Conservation (phyloP, 64 coral and sea anemone species). For the Porites australiensis region DNA sequence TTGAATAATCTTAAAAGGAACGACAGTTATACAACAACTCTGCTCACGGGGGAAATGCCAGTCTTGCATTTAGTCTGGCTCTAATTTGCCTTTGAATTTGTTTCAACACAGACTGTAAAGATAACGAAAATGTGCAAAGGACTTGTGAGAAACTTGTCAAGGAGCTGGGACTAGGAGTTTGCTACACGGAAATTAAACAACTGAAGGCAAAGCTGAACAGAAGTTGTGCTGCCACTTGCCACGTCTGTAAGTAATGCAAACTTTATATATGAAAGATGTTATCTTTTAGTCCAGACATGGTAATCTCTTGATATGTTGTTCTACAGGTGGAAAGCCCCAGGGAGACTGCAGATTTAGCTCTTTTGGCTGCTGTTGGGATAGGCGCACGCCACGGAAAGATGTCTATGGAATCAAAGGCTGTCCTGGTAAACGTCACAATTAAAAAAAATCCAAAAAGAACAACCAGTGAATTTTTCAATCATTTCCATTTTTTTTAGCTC, state of each 20-base stretch:
- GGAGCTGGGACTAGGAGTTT: conserved; percentile 8
- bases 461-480: neutral
- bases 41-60: no score
- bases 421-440: neutral
- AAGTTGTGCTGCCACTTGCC: neutral
- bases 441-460: neutral
- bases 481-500: neutral
- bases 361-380: conserved; percentile 25
- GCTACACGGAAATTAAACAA: neutral
- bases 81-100: no score
- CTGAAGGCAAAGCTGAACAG: conserved; percentile 5
- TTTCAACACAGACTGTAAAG: conserved; percentile 2
- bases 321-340: neutral
- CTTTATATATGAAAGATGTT: no score
- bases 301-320: neutral
- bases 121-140: neutral
- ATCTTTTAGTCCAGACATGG: no score
- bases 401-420: conserved; percentile 5
- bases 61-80: no score
- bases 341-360: neutral
- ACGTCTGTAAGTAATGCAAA: conserved; percentile 1
- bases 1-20: no score
- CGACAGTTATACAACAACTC: no score
- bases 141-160: conserved; percentile 13
- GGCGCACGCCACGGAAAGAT: neutral